phyloP scores from a whole-genome alignment of 2,888 invertebrate genomes.

The Drosophila suboccidentalis region DNA sequence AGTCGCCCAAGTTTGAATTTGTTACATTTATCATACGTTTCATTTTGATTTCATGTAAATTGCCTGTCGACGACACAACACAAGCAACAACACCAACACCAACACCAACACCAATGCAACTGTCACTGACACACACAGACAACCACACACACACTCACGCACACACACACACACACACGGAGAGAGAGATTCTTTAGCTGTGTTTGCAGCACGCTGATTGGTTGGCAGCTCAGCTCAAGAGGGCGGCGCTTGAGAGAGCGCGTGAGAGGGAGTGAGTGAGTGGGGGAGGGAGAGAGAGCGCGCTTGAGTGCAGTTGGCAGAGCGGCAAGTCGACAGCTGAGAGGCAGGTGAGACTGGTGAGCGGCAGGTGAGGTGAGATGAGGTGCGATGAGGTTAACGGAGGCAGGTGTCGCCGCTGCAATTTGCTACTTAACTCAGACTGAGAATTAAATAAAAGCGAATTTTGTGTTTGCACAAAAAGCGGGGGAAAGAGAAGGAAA shows the following conservation, averaged over 20 bases:
- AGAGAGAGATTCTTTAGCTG: constrained; percentile 10
- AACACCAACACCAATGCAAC: constrained; percentile 36
- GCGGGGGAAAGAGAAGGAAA: background rate
- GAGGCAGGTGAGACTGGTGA: constrained; percentile 1
- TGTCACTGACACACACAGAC: constrained; percentile 14
- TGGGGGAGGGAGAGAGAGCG: constrained; percentile 3
- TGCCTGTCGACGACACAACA: constrained; percentile 79
- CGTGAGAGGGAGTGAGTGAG: background rate
- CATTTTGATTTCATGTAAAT: constrained; percentile 81
- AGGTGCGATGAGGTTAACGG: constrained; percentile 21
- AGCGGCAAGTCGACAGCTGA: background rate
- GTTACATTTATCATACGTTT: constrained; percentile 60
- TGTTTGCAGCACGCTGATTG: constrained; percentile 47
- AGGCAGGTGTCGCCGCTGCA: constrained; percentile 69
- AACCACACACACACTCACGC: constrained; percentile 13
- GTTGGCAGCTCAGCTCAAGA: constrained; percentile 9
- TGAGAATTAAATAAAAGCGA: constrained; percentile 40
- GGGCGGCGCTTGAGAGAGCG: constrained; percentile 45
- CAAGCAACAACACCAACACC: constrained; percentile 47
- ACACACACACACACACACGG: constrained; percentile 14
- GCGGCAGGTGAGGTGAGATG: constrained; percentile 10
- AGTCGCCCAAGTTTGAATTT: constrained; percentile 15
- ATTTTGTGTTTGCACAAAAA: constrained; percentile 2
- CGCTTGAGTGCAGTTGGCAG: constrained; percentile 8
- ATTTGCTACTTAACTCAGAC: constrained; percentile 54